Evolutionary conservation across 2,888 invertebrate species (phyloP), one percentile per base, ranked within the genome.

Genomic region (Drosophila longiperda): DNA sequence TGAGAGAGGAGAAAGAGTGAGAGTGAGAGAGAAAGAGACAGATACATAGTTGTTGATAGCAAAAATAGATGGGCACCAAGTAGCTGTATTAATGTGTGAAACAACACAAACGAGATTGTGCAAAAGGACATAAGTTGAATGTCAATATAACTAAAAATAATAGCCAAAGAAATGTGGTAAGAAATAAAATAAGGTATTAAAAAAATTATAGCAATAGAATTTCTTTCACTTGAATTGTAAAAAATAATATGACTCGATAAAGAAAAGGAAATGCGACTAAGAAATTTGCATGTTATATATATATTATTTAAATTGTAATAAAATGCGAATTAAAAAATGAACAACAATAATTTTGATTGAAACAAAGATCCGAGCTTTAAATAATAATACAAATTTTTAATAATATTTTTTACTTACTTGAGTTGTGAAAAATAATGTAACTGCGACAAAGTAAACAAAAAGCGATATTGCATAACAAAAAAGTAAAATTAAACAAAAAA

Each of bases 1-100:
- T 17, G 34, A 26, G 32, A 1, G 33, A 23, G 36, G 8, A 23
- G 8, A 45, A 23, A 4, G 11, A 7, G 12, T n/a, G 11, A n/a
- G 23, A 29, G 29, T 2, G 29, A 6, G 29, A 29, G 58, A 12
- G 20, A 15, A 12, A 45, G n/a, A 23, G 34, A 9, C 11, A 12
- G 20, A 42, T 11, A 74, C 40, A 42, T 61, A 48, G 65, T 75
- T 66, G 75, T 80, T 80, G 76, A 80, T 75, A 59, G 80, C 54
- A 32, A 61, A 75, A 71, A 70, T 57, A 65, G 23, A 64, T 80
- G 77, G 68, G 58, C 77, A 66, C 77, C 74, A 86, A 88, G 83
- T 85, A 58, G 83, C 76, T 69, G 59, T 59, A 70, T 66, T 65
- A 81, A 77, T 78, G 78, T 81, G 73, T 81, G 78, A 77, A 78